A percentile compares a stretch with the other conserved stretches of the same genome.
phyloP scores from a whole-genome alignment of 2,113 vertebrate species.

The Halcyon senegalensis region DNA sequence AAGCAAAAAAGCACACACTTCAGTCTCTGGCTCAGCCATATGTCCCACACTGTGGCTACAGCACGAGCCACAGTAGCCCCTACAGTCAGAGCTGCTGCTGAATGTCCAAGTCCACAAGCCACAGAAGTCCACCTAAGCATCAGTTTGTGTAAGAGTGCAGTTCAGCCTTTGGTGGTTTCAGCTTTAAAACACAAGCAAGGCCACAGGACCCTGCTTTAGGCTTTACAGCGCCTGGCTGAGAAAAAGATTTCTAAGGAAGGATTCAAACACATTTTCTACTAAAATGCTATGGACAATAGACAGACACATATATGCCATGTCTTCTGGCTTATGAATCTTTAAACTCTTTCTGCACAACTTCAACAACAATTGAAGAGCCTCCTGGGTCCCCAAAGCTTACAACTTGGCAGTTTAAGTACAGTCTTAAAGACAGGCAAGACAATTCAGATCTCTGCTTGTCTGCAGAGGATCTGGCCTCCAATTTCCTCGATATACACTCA shows the following conservation, averaged over 20 bases:
- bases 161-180: background rate
- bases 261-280: background rate
- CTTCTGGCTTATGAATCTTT: background rate
- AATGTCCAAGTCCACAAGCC: rapidly evolving
- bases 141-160: rapidly evolving
- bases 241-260: background rate
- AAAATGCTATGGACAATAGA: background rate
- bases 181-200: background rate
- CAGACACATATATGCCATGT: rapidly evolving
- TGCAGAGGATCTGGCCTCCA: background rate
- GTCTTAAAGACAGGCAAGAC: background rate
- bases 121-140: no score
- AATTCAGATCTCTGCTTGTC: background rate
- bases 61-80: rapidly evolving
- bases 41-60: rapidly evolving
- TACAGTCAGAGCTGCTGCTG: background rate
- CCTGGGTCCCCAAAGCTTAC: background rate
- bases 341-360: background rate
- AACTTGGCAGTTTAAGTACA: background rate
- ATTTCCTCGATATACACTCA: background rate
- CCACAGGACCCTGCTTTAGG: background rate
- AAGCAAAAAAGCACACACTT: rapidly evolving
- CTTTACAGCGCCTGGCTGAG: background rate
- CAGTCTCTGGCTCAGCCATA: rapidly evolving
- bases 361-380: background rate